Conservation (phyloP, 2,113 vertebrate species). For the Saguinus imperator region DNA sequence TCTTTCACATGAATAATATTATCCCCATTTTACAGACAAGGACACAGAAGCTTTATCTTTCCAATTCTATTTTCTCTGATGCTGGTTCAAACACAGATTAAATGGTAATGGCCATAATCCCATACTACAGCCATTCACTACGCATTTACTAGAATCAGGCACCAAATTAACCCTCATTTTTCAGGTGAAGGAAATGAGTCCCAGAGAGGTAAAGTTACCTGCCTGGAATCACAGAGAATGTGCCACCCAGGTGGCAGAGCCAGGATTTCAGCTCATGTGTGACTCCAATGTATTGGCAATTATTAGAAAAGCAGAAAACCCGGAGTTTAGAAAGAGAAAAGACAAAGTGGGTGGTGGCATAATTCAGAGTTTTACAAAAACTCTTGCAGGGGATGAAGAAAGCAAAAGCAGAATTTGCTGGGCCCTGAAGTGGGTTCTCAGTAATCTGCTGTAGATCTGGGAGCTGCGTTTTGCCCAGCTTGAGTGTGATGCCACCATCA, state of each 20-base stretch:
- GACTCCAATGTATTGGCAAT: not conserved
- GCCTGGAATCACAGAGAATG: not conserved
- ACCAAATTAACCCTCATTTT: not conserved
- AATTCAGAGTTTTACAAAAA: not conserved
- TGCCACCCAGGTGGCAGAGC: not conserved
- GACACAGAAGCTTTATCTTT: not conserved
- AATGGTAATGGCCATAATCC: not conserved
- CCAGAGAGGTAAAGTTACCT: not conserved
- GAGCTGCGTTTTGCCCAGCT: not conserved
- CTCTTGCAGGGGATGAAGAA: not conserved
- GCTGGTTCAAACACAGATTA: not conserved
- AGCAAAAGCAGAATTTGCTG: not conserved
- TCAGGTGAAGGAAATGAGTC: not conserved
- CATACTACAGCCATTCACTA: not conserved
- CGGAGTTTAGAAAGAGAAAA: not conserved
- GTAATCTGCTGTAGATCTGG: not conserved
- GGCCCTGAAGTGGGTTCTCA: not conserved
- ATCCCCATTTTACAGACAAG: not conserved
- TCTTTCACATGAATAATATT: not conserved
- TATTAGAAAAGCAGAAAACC: constrained; percentile 10
- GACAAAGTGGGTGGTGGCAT: not conserved
- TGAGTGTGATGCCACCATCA: not conserved
- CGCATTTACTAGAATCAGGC: not conserved
- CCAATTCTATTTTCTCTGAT: not conserved
- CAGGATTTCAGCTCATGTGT: not conserved